These are phyloP conservation scores for Bryconaethiops microstoma DNA, from an alignment of 2,797 vertebrate genomes.

Conservation along the genomic window DNA sequence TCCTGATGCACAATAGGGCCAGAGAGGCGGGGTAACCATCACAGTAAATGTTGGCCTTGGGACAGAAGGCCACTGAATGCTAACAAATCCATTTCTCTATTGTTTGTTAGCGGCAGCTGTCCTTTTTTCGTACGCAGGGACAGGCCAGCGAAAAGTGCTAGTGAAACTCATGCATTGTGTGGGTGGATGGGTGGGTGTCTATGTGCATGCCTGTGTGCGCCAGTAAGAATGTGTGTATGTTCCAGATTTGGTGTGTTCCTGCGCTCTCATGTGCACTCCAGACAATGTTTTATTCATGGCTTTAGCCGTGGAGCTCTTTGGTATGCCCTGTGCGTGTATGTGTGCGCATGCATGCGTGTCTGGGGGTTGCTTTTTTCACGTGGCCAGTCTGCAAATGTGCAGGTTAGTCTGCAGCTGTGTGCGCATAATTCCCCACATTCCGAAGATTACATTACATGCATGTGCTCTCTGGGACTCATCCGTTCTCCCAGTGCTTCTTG, in stretches of 20 bases:
- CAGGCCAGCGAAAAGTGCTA: conserved; percentile 1
- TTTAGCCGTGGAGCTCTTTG: conserved; percentile 43
- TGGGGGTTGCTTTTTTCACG: not conserved
- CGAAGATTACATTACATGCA: not conserved
- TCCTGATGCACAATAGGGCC: conserved; percentile 21
- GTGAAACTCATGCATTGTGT: not conserved
- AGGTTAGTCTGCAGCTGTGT: conserved; percentile 25
- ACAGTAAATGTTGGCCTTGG: conserved; percentile 36
- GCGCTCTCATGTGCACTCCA: conserved; percentile 3
- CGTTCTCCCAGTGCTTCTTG: not conserved
- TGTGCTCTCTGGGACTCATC: not conserved
- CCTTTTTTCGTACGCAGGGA: conserved; percentile 30
- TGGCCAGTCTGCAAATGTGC: conserved; percentile 8
- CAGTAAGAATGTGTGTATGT: not conserved
- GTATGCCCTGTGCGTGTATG: conserved; percentile 26
- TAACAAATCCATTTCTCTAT: conserved; percentile 52
- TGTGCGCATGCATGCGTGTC: conserved; percentile 16
- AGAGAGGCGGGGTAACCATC: conserved; percentile 22
- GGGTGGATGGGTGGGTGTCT: not conserved
- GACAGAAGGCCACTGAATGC: conserved; percentile 43
- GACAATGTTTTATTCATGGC: conserved; percentile 51
- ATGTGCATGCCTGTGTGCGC: conserved; percentile 29
- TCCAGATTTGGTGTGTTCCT: conserved; percentile 1
- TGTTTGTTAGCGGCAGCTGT: conserved; percentile 25
- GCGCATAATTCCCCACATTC: conserved; percentile 1